A percentile compares a stretch with the other conserved stretches of the same genome.
Conservation (phyloP, 2,797 vertebrate species). For the Hydrocynus forskahlii region DNA sequence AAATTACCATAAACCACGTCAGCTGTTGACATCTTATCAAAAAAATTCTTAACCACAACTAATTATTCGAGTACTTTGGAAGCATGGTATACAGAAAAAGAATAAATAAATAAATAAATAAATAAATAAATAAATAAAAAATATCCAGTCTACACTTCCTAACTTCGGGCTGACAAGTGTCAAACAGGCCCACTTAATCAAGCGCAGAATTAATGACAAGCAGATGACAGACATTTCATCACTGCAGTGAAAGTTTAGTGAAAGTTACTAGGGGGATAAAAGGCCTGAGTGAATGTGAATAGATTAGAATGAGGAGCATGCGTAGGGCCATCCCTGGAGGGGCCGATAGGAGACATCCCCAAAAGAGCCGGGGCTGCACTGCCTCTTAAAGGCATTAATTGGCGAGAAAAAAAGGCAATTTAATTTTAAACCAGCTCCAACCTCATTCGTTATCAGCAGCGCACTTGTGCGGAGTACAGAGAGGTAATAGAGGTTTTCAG, state of each 20-base stretch:
- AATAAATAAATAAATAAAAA: neutral
- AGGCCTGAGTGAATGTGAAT: slow-evolving; percentile 66
- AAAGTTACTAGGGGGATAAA: slow-evolving; percentile 69
- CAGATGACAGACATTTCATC: slow-evolving; percentile 79
- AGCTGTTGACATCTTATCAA: slow-evolving; percentile 43
- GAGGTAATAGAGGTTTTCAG: slow-evolving; percentile 77
- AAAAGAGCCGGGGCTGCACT: slow-evolving; percentile 64
- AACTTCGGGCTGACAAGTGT: slow-evolving; percentile 69
- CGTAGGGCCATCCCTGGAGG: slow-evolving; percentile 70
- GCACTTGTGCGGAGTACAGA: slow-evolving; percentile 71
- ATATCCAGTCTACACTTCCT: slow-evolving; percentile 28
- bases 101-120: neutral
- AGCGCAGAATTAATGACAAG: slow-evolving; percentile 71
- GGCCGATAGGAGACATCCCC: slow-evolving; percentile 70
- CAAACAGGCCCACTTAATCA: slow-evolving; percentile 73
- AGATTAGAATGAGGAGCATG: slow-evolving; percentile 74
- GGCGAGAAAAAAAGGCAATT: slow-evolving; percentile 71
- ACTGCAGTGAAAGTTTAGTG: slow-evolving; percentile 69
- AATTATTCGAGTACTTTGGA: slow-evolving; percentile 46
- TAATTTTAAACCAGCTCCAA: slow-evolving; percentile 69
- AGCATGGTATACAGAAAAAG: neutral
- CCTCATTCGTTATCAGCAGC: slow-evolving; percentile 77
- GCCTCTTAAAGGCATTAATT: slow-evolving; percentile 74
- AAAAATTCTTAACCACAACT: slow-evolving; percentile 33
- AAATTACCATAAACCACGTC: slow-evolving; percentile 51